phyloP scores from a whole-genome alignment of 2,797 vertebrate genomes.

The Acanthiza pusilla region DNA sequence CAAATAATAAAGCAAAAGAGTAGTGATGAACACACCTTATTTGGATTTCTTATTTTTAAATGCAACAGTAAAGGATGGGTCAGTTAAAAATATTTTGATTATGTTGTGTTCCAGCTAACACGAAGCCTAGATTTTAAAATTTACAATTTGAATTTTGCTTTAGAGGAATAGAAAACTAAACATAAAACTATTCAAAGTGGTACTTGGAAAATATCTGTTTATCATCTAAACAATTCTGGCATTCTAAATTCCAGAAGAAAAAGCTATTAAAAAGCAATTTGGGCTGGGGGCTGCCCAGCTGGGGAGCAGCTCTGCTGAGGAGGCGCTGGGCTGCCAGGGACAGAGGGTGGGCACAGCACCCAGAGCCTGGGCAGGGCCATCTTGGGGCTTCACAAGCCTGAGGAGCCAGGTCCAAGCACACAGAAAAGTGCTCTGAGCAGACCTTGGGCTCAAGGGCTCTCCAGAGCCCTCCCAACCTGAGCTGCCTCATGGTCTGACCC shows the following conservation, averaged over 20 bases:
- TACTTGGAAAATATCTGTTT: neutral
- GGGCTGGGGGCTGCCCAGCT: neutral
- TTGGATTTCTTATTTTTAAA: constrained; percentile 69
- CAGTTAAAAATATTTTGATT: constrained; percentile 47
- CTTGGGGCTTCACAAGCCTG: neutral
- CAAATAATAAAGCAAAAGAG: constrained; percentile 78
- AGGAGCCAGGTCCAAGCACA: neutral
- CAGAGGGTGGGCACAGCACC: neutral
- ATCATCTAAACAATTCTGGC: neutral
- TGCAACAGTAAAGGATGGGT: constrained; percentile 40
- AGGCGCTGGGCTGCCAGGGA: neutral
- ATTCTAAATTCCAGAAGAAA: neutral
- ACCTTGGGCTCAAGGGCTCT: neutral
- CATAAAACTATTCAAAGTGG: neutral
- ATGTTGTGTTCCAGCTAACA: neutral
- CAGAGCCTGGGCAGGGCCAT: no score
- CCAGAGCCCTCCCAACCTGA: neutral
- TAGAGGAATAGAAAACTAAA: neutral
- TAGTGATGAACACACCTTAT: constrained; percentile 68
- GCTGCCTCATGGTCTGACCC: no score
- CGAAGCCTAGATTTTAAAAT: neutral
- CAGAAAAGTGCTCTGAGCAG: neutral
- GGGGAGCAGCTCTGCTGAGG: neutral
- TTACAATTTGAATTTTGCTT: neutral
- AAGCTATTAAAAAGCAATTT: neutral